Evolutionary conservation across 2,888 invertebrate species (phyloP).

Genomic region (Nymphalis polychloros): DNA sequence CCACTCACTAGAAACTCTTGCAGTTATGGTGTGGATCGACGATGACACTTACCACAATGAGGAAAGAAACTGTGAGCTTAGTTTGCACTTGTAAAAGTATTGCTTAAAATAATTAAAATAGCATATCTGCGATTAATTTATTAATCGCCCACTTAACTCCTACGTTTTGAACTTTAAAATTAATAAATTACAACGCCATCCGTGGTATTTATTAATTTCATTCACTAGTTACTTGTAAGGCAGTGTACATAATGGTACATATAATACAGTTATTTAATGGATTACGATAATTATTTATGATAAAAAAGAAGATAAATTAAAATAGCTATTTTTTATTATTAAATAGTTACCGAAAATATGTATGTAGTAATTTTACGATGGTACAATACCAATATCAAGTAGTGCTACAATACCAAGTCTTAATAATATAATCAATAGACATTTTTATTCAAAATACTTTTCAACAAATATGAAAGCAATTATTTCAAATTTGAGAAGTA

Average conservation of each 20-base stretch:
- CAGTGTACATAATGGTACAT: background rate
- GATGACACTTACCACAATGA: background rate
- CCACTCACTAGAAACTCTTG: background rate
- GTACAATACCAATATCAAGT: too few relatives aligned
- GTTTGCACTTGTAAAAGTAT: background rate
- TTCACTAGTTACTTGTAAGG: background rate
- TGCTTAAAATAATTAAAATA: slow-evolving; percentile 6
- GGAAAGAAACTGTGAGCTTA: too few relatives aligned
- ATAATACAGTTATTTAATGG: background rate
- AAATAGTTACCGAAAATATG: too few relatives aligned
- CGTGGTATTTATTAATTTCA: slow-evolving; percentile 2
- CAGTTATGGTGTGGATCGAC: background rate
- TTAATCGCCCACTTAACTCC: slow-evolving; percentile 17
- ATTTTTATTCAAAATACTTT: too few relatives aligned
- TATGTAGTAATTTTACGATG: too few relatives aligned
- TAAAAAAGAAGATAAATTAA: too few relatives aligned
- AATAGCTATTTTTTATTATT: too few relatives aligned
- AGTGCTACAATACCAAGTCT: too few relatives aligned
- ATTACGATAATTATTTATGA: background rate
- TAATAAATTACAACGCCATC: slow-evolving; percentile 10
- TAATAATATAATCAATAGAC: too few relatives aligned
- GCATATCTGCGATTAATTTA: slow-evolving; percentile 10
- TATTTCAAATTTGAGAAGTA: too few relatives aligned
- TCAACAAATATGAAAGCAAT: too few relatives aligned
- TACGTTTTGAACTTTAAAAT: slow-evolving; percentile 14